These are phyloP conservation scores for Megalurothrips usitatus DNA, from an alignment of 2,888 invertebrate genomes.

Conservation along the genomic window DNA sequence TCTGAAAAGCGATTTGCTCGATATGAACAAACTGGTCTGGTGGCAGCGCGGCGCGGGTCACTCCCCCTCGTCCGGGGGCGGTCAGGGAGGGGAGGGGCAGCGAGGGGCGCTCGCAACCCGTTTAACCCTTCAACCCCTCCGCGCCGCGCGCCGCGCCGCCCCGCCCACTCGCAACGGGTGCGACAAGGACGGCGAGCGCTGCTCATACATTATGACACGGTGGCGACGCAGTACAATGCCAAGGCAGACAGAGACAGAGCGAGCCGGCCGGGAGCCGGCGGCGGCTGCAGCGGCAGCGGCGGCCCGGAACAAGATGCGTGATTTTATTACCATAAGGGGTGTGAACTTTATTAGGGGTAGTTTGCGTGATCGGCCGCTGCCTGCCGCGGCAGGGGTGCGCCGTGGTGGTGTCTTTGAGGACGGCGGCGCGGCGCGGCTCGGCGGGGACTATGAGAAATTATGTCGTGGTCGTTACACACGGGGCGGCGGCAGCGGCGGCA, in stretches of 20 bases:
- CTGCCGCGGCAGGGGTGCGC: neutral
- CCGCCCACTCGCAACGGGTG: neutral
- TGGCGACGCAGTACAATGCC: neutral
- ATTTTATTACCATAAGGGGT: conserved; percentile 20
- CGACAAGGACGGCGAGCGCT: neutral
- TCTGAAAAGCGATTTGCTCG: too few species aligned
- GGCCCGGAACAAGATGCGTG: neutral
- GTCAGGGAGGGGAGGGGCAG: too few species aligned
- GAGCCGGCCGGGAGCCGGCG: neutral
- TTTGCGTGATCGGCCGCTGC: conserved; percentile 2
- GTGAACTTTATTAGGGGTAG: conserved; percentile 26
- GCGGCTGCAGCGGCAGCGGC: neutral
- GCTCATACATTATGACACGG: conserved; percentile 4
- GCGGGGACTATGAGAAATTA: too few species aligned
- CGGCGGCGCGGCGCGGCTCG: neutral
- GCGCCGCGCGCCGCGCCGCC: too few species aligned
- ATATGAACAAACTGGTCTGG: too few species aligned
- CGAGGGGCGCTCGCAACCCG: too few species aligned
- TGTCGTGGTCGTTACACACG: too few species aligned
- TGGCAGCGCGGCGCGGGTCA: neutral
- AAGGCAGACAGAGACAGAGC: neutral
- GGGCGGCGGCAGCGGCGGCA: too few species aligned
- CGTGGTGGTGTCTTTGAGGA: neutral
- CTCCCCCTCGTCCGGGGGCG: neutral
- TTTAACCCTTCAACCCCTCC: too few species aligned